These are phyloP conservation scores for Brachionus paranguensis DNA, from an alignment of 1,140 invertebrate species.

Conservation along the genomic window DNA sequence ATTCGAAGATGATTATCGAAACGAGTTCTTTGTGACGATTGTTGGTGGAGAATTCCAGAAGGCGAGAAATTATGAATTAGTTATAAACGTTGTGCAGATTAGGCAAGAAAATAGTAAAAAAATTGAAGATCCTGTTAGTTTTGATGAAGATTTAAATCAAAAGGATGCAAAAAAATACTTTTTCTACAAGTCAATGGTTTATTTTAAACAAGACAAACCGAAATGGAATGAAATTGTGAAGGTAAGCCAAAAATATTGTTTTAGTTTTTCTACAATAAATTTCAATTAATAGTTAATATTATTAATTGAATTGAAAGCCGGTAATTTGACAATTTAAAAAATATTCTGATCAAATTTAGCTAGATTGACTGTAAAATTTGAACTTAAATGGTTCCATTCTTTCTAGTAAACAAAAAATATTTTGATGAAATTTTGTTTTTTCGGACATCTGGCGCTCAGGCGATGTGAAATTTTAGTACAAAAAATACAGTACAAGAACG, in stretches of 20 bases:
- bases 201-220: slow-evolving; percentile 35
- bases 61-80: slow-evolving; percentile 24
- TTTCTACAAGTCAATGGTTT: slow-evolving; percentile 39
- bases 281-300: too few species aligned
- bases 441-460: too few species aligned
- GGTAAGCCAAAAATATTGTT: background rate
- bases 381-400: too few species aligned
- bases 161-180: background rate
- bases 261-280: too few species aligned
- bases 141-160: background rate
- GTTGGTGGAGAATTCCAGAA: slow-evolving; percentile 32
- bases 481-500: too few species aligned
- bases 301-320: too few species aligned
- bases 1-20: slow-evolving; percentile 3
- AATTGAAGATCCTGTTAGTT: background rate
- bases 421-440: too few species aligned
- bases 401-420: too few species aligned
- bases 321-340: too few species aligned
- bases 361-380: too few species aligned
- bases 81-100: background rate
- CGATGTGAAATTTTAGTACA: too few species aligned
- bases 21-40: slow-evolving; percentile 28
- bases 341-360: too few species aligned
- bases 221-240: slow-evolving; percentile 37
- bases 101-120: background rate